Conservation (phyloP, 2,797 vertebrate genomes). For the Mormyrus hasselquistii region DNA sequence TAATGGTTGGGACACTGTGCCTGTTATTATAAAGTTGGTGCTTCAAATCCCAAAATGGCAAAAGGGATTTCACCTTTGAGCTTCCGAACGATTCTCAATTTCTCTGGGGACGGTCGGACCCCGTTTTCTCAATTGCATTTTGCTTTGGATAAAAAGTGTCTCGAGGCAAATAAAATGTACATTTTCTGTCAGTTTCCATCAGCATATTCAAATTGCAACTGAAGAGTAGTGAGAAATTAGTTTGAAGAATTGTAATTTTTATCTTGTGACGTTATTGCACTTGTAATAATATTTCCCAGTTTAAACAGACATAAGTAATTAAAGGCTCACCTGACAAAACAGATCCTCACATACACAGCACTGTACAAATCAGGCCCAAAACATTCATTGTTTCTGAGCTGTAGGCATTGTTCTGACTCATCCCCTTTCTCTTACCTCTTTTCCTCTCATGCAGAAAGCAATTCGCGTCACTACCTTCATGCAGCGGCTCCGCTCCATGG, state of each 20-base stretch:
- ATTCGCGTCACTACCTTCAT: conserved; percentile 81
- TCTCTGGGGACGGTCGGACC: background rate
- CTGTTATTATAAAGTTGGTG: background rate
- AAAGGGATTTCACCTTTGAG: background rate
- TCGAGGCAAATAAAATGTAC: background rate
- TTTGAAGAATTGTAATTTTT: background rate
- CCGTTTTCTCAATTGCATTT: background rate
- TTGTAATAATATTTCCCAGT: background rate
- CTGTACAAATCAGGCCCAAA: background rate
- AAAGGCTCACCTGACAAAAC: background rate
- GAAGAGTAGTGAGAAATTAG: background rate
- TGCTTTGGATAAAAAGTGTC: background rate
- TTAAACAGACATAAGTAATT: background rate
- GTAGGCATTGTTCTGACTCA: background rate
- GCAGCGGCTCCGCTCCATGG: conserved; percentile 74
- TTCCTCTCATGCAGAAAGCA: conserved; percentile 66
- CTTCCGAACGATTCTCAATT: background rate
- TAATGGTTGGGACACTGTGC: background rate
- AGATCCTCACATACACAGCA: background rate
- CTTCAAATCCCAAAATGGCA: background rate
- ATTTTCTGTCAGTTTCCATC: background rate
- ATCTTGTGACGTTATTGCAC: background rate
- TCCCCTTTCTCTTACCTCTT: conserved; percentile 26
- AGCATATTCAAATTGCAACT: background rate
- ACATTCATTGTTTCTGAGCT: background rate